These are phyloP conservation scores for Lagopus muta DNA, from an alignment of 2,113 vertebrate genomes.

Conservation along the genomic window DNA sequence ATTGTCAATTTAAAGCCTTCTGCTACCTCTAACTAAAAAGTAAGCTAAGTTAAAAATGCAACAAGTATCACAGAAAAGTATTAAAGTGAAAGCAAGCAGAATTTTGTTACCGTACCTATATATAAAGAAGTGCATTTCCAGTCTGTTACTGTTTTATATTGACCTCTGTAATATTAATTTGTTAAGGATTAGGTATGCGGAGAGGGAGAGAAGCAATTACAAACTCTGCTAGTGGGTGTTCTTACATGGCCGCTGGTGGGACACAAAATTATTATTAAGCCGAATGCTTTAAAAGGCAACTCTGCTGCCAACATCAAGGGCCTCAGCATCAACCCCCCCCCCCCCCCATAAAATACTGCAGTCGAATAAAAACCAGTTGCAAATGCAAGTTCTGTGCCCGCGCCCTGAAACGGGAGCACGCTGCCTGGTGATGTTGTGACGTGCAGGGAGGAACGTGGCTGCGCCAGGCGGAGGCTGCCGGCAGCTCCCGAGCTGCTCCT, in stretches of 20 bases:
- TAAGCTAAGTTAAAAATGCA: slow-evolving; percentile 44
- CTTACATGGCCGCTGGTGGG: background rate
- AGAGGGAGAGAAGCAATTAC: background rate
- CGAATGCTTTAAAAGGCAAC: slow-evolving; percentile 18
- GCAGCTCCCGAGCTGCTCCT: slow-evolving; percentile 22
- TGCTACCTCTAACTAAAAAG: background rate
- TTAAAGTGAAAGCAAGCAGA: background rate
- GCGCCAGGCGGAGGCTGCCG: background rate
- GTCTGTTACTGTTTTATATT: background rate
- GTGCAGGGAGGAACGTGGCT: background rate
- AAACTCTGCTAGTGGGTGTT: background rate
- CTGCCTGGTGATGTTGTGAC: background rate
- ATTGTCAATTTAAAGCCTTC: background rate
- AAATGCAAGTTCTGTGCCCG: background rate
- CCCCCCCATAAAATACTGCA: background rate
- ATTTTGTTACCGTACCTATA: background rate
- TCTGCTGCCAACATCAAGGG: background rate
- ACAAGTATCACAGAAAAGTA: slow-evolving; percentile 54
- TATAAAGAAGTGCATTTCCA: background rate
- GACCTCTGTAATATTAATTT: background rate
- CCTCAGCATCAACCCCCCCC: background rate
- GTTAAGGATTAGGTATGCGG: background rate
- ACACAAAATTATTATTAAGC: slow-evolving; percentile 1
- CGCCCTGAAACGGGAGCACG: background rate
- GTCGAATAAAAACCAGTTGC: background rate